These are phyloP conservation scores for Macroglossus sobrinus DNA, from an alignment of 2,113 vertebrate genomes.

Conservation along the genomic window DNA sequence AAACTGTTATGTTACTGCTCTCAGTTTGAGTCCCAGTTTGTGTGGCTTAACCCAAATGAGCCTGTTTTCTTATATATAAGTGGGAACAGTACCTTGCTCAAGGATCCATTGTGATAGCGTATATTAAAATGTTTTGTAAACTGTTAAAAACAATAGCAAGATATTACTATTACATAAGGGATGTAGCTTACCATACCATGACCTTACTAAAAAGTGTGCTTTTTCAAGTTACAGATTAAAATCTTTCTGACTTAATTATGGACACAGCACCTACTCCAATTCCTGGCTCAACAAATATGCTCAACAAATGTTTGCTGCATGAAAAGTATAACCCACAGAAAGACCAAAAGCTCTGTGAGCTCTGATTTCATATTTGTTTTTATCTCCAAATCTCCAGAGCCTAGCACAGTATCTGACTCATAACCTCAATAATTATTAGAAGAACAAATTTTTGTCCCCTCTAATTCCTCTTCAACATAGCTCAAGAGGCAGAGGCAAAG, in stretches of 20 bases:
- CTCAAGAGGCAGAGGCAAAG: neutral
- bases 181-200: neutral
- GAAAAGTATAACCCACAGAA: neutral
- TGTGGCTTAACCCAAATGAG: neutral
- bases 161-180: neutral
- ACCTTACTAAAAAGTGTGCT: constrained; percentile 10
- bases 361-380: neutral
- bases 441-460: neutral
- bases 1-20: neutral
- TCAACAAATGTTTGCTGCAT: neutral
- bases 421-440: neutral
- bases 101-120: neutral
- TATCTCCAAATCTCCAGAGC: constrained; percentile 1
- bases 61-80: constrained; percentile 15
- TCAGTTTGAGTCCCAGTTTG: neutral
- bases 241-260: neutral
- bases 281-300: neutral
- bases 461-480: neutral
- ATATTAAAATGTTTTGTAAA: constrained; percentile 31
- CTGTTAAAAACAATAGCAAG: neutral
- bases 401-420: neutral
- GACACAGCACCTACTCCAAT: neutral
- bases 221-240: constrained; percentile 4
- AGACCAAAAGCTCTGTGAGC: neutral
- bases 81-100: neutral